Percentiles rank a stretch among this genome's conserved stretches.
These are phyloP conservation scores for Galleria mellonella DNA, from an alignment of 1,140 invertebrate genomes.

Conservation along the genomic window DNA sequence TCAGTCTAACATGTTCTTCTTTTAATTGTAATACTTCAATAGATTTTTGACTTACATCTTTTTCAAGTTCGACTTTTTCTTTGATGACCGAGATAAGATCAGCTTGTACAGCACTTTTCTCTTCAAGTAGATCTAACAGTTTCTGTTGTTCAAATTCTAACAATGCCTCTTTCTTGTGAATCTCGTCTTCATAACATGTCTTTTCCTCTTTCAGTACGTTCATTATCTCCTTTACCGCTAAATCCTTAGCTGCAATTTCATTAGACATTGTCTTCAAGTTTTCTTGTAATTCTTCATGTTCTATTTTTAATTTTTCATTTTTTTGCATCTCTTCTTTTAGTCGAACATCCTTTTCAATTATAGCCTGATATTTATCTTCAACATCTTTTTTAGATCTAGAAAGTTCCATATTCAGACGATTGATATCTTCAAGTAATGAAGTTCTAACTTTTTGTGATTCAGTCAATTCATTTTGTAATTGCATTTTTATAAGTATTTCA, in stretches of 20 bases:
- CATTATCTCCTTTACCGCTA: too few relatives aligned
- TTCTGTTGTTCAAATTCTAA: conserved; percentile 4
- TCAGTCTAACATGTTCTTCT: conserved; percentile 17
- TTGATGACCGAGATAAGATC: conserved; percentile 6
- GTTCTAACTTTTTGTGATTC: conserved; percentile 9
- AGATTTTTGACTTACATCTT: conserved; percentile 7
- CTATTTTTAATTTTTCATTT: conserved; percentile 1
- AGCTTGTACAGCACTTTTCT: conserved; percentile 9
- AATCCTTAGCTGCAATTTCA: too few relatives aligned
- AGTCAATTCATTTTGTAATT: conserved; percentile 22
- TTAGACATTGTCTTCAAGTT: conserved; percentile 1
- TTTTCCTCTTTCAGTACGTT: conserved; percentile 31
- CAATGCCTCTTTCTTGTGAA: conserved; percentile 4
- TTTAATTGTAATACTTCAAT: conserved; percentile 11
- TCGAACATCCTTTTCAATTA: conserved; percentile 10
- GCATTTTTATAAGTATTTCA: conserved; percentile 39
- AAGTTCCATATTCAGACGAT: conserved; percentile 9
- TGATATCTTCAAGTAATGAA: conserved; percentile 10
- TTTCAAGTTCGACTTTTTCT: conserved; percentile 12
- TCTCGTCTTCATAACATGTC: conserved; percentile 5
- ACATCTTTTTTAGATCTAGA: conserved; percentile 6
- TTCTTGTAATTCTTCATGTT: neutral
- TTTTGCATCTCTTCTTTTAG: conserved; percentile 11
- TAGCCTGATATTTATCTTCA: conserved; percentile 15
- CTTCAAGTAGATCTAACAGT: conserved; percentile 1